Conservation (phyloP, 2,888 invertebrate genomes). For the Tribolium freemani region DNA sequence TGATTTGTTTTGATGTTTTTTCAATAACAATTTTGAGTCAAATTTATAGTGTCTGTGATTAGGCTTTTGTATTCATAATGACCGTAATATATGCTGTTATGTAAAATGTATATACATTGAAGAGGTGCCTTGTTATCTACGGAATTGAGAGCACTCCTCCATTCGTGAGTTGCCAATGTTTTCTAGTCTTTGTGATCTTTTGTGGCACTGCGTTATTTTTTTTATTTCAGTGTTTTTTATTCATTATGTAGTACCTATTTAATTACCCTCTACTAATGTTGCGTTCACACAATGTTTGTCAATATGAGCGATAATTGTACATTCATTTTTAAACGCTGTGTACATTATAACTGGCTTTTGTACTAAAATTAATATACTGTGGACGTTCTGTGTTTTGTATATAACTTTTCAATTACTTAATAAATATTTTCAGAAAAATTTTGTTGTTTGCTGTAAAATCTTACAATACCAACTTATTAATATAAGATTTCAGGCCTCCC, state of each 20-base stretch:
- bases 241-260: slow-evolving; percentile 19
- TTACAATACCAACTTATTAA: too few relatives aligned
- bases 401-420: slow-evolving; percentile 58
- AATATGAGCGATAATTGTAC: slow-evolving; percentile 33
- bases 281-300: slow-evolving; percentile 24
- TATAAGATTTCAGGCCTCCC: too few relatives aligned
- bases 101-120: slow-evolving; percentile 44
- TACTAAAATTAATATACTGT: slow-evolving; percentile 52
- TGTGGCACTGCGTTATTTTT: slow-evolving; percentile 51
- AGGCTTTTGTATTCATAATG: slow-evolving; percentile 53
- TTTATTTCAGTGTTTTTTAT: slow-evolving; percentile 44
- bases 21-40: slow-evolving; percentile 30
- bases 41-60: slow-evolving; percentile 54
- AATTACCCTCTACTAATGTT: slow-evolving; percentile 41
- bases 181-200: slow-evolving; percentile 58
- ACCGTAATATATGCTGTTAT: slow-evolving; percentile 48
- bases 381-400: slow-evolving; percentile 58
- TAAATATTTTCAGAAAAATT: slow-evolving; percentile 40
- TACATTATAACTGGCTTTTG: slow-evolving; percentile 50
- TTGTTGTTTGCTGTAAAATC: too few relatives aligned
- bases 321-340: slow-evolving; percentile 41
- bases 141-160: slow-evolving; percentile 53
- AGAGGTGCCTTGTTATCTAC: slow-evolving; percentile 56
- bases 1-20: slow-evolving; percentile 23
- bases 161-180: slow-evolving; percentile 53